phyloP scores from a whole-genome alignment of 2,113 vertebrate genomes.

The Rhinolophus ferrumequinum region DNA sequence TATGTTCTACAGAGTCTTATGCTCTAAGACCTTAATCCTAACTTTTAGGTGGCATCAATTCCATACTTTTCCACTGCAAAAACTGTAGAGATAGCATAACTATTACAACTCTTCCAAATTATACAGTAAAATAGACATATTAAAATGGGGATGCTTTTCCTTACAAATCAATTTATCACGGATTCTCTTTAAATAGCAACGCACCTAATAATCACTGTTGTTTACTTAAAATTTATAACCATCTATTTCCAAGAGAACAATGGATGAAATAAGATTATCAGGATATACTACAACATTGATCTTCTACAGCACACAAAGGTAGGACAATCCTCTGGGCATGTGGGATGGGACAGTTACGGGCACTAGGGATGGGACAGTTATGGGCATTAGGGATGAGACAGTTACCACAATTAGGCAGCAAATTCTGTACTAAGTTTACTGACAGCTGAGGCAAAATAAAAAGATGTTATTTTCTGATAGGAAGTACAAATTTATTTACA shows the following conservation, averaged over 20 bases:
- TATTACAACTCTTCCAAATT: neutral
- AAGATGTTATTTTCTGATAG: neutral
- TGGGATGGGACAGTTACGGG: too few relatives aligned
- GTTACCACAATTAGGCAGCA: neutral
- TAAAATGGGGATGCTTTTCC: neutral
- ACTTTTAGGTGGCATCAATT: neutral
- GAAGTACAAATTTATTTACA: neutral
- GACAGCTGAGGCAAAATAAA: neutral
- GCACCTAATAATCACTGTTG: neutral
- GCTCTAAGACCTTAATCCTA: neutral
- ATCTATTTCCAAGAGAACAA: neutral
- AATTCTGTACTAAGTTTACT: constrained; percentile 29
- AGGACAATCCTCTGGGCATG: neutral
- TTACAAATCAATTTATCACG: constrained; percentile 5
- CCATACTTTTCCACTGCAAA: neutral
- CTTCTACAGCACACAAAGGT: neutral
- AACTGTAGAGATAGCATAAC: neutral
- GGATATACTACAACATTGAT: neutral
- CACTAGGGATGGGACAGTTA: too few relatives aligned
- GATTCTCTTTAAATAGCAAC: neutral
- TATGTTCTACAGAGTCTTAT: neutral
- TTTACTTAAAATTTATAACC: neutral
- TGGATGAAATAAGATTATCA: neutral
- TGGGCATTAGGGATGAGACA: neutral
- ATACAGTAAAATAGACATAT: neutral